Conservation (phyloP, 1,140 invertebrate genomes). For the Drosophila setifemur region DNA sequence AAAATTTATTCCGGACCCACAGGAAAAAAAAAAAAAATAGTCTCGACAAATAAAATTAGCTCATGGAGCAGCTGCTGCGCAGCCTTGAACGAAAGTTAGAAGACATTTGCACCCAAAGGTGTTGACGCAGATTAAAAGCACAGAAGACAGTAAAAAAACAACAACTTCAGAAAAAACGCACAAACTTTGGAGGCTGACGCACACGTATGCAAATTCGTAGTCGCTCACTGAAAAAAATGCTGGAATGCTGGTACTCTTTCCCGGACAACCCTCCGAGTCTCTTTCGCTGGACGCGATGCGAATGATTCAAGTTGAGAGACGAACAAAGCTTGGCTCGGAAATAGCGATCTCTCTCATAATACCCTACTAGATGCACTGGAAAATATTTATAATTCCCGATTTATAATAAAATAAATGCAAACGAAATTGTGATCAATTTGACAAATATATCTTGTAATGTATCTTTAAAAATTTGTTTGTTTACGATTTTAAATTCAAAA, state of each 20-base stretch:
- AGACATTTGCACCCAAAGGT: conserved; percentile 26
- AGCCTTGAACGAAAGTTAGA: conserved; percentile 45
- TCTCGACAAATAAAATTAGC: conserved; percentile 27
- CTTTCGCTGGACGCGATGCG: conserved; percentile 53
- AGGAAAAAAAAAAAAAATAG: not conserved
- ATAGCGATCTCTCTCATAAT: conserved; percentile 10
- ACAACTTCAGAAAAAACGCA: conserved; percentile 24
- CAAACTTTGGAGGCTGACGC: conserved; percentile 48
- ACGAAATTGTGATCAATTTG: too few relatives aligned
- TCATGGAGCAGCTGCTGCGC: conserved; percentile 9
- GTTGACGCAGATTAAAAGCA: conserved; percentile 33
- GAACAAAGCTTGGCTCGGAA: conserved; percentile 15
- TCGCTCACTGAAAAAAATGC: conserved; percentile 20
- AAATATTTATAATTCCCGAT: too few relatives aligned
- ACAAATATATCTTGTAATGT: too few relatives aligned
- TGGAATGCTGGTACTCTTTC: conserved; percentile 25
- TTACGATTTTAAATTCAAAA: too few relatives aligned
- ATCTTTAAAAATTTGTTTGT: too few relatives aligned
- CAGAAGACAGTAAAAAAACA: conserved; percentile 27
- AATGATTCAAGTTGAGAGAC: conserved; percentile 55
- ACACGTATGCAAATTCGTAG: conserved; percentile 68
- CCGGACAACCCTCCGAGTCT: conserved; percentile 11
- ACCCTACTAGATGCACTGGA: conserved; percentile 8
- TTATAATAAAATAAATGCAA: too few relatives aligned
- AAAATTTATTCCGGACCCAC: not conserved